Percentiles rank a stretch among this genome's conserved stretches.
Conservation (phyloP, 2,797 vertebrate species). For the Rhabdomys pumilio region DNA sequence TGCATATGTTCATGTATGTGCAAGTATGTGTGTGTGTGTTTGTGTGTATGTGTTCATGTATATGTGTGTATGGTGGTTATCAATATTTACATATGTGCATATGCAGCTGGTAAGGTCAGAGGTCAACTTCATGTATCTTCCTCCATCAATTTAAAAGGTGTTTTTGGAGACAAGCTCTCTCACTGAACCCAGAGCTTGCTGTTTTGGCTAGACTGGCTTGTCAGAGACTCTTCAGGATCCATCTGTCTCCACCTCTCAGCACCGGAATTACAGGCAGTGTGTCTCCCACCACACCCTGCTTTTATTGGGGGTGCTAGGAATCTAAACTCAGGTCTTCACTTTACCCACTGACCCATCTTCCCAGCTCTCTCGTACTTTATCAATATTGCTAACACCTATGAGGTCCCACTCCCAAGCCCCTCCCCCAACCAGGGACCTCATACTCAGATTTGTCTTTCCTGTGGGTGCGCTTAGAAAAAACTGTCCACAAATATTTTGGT, state of each 20-base stretch:
- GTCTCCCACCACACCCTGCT: background rate
- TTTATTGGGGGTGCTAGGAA: background rate
- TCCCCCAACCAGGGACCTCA: background rate
- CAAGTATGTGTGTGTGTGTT: background rate
- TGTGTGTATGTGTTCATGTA: no score
- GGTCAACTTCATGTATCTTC: background rate
- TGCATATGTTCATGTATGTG: background rate
- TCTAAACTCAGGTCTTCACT: background rate
- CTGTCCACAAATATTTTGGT: background rate
- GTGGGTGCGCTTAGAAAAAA: background rate
- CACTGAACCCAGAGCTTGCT: background rate
- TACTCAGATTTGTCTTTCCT: background rate
- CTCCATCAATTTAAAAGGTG: background rate
- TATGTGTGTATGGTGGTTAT: background rate
- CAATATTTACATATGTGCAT: background rate
- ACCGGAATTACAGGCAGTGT: background rate
- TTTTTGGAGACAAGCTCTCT: background rate
- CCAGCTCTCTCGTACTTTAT: background rate
- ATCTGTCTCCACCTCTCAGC: background rate
- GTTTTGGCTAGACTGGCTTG: background rate
- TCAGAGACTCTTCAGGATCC: background rate
- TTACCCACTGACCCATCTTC: background rate
- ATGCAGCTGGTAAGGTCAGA: background rate
- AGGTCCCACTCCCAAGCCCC: rapidly evolving
- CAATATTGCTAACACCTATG: background rate